Conservation (phyloP, 2,888 invertebrate genomes). For the Poecilus cupreus region DNA sequence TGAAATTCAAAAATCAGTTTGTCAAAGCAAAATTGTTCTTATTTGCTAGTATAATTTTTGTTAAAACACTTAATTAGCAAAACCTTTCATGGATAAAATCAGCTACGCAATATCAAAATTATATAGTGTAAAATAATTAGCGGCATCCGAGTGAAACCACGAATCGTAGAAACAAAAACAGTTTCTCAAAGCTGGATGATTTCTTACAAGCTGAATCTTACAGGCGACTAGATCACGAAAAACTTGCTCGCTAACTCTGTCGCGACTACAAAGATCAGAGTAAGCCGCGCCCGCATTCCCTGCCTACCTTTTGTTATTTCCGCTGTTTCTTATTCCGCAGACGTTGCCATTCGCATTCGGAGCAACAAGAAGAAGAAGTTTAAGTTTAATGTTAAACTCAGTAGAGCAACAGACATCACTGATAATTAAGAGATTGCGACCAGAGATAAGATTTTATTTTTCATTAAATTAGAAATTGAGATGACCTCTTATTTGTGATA, state of each 20-base stretch:
- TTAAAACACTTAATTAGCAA: too few relatives aligned
- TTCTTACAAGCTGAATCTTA: constrained; percentile 22
- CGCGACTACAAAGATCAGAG: constrained; percentile 40
- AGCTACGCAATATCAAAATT: neutral
- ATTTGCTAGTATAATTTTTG: too few relatives aligned
- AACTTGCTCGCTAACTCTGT: neutral
- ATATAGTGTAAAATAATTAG: neutral
- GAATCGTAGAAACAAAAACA: constrained; percentile 16
- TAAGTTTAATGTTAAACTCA: too few relatives aligned
- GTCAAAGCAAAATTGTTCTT: too few relatives aligned
- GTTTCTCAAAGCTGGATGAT: neutral
- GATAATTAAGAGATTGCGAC: constrained; percentile 51
- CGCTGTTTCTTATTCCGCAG: constrained; percentile 48
- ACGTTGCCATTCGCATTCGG: constrained; percentile 11
- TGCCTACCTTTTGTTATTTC: constrained; percentile 52
- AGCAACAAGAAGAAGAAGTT: constrained; percentile 12
- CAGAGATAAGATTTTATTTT: constrained; percentile 43
- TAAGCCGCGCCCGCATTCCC: constrained; percentile 47
- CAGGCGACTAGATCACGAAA: constrained; percentile 1
- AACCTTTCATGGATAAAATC: too few relatives aligned
- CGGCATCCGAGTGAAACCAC: neutral
- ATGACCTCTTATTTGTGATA: constrained; percentile 16
- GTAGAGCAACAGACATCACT: neutral
- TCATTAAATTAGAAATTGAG: constrained; percentile 29
- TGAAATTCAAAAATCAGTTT: too few relatives aligned